Percentiles rank a stretch among this genome's conserved stretches.
Conservation (phyloP, 2,888 invertebrate species). For the Tryphoninae sp. region DNA sequence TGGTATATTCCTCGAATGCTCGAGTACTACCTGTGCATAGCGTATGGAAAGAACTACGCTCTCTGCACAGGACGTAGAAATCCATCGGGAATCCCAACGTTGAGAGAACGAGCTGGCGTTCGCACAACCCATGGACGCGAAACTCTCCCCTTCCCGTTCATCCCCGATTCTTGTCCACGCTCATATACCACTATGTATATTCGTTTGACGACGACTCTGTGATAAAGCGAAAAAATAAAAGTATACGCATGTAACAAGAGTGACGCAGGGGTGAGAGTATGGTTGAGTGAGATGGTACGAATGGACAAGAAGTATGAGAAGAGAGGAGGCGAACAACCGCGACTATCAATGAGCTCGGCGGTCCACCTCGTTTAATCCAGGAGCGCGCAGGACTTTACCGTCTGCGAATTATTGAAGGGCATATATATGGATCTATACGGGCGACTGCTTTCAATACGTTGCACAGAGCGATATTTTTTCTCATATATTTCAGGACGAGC, state of each 20-base stretch:
- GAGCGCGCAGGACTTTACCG: slow-evolving; percentile 1
- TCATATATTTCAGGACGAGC: not conserved
- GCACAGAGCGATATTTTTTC: not conserved
- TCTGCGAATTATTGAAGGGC: slow-evolving; percentile 10
- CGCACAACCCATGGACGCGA: slow-evolving; percentile 17
- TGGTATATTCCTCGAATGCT: not conserved
- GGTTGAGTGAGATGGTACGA: slow-evolving; percentile 3
- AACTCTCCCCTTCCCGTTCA: slow-evolving; percentile 9
- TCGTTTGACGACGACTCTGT: slow-evolving; percentile 41
- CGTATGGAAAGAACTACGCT: not conserved
- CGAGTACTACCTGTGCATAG: slow-evolving; percentile 3
- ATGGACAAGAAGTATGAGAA: slow-evolving; percentile 44
- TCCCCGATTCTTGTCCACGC: slow-evolving; percentile 24
- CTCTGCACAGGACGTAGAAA: slow-evolving; percentile 21
- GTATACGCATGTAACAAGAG: slow-evolving; percentile 35
- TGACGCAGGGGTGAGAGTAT: slow-evolving; percentile 53
- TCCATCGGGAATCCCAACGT: slow-evolving; percentile 55
- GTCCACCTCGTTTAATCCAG: slow-evolving; percentile 45
- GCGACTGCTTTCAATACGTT: too few relatives aligned
- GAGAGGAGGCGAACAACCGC: slow-evolving; percentile 34
- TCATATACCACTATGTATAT: slow-evolving; percentile 34
- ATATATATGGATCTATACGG: too few relatives aligned
- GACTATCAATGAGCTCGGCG: slow-evolving; percentile 40
- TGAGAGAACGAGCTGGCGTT: slow-evolving; percentile 27
- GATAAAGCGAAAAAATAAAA: slow-evolving; percentile 17